Evolutionary conservation across 1,140 invertebrate genomes (phyloP).

Genomic region (Monomorium pharaonis): DNA sequence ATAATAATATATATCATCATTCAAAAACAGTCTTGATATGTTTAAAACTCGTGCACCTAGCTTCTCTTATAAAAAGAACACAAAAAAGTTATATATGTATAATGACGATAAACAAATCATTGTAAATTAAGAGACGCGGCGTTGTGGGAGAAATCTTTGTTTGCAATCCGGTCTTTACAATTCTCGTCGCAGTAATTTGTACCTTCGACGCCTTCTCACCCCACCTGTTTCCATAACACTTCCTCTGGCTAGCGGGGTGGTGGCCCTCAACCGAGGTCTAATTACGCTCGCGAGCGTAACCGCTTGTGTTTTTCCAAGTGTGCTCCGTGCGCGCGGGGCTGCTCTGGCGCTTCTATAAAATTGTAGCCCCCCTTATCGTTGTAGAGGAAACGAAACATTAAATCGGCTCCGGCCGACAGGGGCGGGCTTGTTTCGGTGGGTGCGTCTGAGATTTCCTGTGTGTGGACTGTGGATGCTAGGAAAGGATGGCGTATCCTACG

Average conservation of each 20-base stretch:
- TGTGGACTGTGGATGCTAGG: constrained; percentile 80
- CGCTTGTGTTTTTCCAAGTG: constrained; percentile 53
- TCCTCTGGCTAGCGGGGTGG: not conserved
- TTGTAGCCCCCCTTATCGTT: constrained; percentile 80
- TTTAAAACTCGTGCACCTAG: not conserved
- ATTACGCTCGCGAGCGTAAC: constrained; percentile 50
- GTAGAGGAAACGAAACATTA: constrained; percentile 83
- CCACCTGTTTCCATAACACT: constrained; percentile 31
- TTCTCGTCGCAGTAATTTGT: constrained; percentile 25
- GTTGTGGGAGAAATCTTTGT: not conserved
- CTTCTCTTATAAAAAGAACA: not conserved
- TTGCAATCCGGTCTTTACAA: not conserved
- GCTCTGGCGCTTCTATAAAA: constrained; percentile 78
- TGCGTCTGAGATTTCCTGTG: constrained; percentile 84
- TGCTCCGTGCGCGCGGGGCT: constrained; percentile 32
- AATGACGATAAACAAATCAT: not conserved
- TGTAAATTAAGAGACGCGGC: not conserved
- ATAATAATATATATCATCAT: not conserved
- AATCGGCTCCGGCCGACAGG: constrained; percentile 81
- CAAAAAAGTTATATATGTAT: not conserved
- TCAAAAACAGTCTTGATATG: not conserved
- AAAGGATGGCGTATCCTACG: constrained; percentile 79
- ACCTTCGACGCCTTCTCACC: constrained; percentile 8
- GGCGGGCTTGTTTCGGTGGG: constrained; percentile 82
- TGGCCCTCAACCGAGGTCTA: constrained; percentile 33